phyloP scores from a whole-genome alignment of 2,113 vertebrate genomes.

The Aspiorhynchus laticeps region DNA sequence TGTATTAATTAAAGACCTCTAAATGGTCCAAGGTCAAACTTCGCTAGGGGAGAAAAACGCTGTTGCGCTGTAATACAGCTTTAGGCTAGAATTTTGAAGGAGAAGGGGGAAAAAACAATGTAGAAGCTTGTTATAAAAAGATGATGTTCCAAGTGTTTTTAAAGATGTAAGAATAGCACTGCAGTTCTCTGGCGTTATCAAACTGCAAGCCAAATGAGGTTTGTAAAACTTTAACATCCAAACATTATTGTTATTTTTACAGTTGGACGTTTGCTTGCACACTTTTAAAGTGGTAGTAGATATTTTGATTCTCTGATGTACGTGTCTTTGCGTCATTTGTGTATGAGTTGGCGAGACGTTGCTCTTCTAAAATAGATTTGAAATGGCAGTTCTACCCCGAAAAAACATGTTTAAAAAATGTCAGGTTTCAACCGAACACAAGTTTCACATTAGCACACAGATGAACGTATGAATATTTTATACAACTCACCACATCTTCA shows the following conservation, averaged over 20 bases:
- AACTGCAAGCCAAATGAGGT: conserved; percentile 8
- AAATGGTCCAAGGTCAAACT: not conserved
- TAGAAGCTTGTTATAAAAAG: conserved; percentile 10
- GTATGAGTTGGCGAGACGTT: not conserved
- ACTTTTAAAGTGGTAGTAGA: conserved; percentile 59
- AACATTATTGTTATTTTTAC: conserved; percentile 2
- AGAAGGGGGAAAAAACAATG: not conserved
- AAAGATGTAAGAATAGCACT: conserved; percentile 13
- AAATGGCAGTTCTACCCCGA: conserved; percentile 51
- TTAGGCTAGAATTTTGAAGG: not conserved
- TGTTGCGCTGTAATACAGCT: not conserved
- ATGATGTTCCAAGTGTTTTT: not conserved
- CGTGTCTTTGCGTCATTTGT: conserved; percentile 43
- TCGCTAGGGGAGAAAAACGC: not conserved
- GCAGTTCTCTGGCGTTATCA: not conserved
- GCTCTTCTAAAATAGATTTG: conserved; percentile 55
- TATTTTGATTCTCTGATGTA: conserved; percentile 41
- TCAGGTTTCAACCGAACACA: conserved; percentile 56
- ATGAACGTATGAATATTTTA: conserved; percentile 61
- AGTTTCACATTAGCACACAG: conserved; percentile 60
- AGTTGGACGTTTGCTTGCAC: conserved; percentile 53
- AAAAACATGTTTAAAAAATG: conserved; percentile 49
- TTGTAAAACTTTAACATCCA: conserved; percentile 29
- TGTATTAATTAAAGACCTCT: not conserved
- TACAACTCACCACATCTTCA: conserved; percentile 21